Evolutionary conservation across 2,113 vertebrate species (phyloP).

Genomic region (Protobothrops mucrosquamatus): DNA sequence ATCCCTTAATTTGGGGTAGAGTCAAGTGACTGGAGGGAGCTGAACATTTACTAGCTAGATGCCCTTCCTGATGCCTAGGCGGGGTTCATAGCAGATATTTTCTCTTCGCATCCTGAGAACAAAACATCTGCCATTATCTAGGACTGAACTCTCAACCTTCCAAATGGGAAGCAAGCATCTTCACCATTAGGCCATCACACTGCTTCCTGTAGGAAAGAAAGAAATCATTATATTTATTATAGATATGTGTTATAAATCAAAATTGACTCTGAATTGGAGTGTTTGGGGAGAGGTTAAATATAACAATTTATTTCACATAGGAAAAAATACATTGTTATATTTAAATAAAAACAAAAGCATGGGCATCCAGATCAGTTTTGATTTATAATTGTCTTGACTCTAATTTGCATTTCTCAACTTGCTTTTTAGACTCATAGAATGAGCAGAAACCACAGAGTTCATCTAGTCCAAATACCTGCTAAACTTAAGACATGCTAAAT

Average conservation of each 20-base stretch:
- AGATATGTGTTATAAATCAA: too few relatives aligned
- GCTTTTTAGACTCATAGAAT: not conserved
- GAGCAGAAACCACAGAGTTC: not conserved
- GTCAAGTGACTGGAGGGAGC: not conserved
- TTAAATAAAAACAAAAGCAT: not conserved
- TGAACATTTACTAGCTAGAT: not conserved
- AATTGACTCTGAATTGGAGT: too few relatives aligned
- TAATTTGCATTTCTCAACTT: not conserved
- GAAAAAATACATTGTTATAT: not conserved
- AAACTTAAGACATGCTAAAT: not conserved
- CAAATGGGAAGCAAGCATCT: not conserved
- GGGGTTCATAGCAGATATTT: not conserved
- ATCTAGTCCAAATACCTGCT: not conserved
- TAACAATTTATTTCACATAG: too few relatives aligned
- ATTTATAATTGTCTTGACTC: not conserved
- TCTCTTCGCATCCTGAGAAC: not conserved
- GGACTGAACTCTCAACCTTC: not conserved
- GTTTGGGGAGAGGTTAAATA: too few relatives aligned
- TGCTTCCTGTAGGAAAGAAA: not conserved
- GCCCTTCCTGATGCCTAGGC: not conserved
- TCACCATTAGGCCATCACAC: not conserved
- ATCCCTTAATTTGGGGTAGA: not conserved
- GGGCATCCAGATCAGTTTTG: not conserved
- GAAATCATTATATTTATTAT: not conserved
- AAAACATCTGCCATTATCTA: not conserved